Percentiles rank a stretch among this genome's conserved stretches.
phyloP scores from a whole-genome alignment of 2,113 vertebrate species.

The Petroica traversi region DNA sequence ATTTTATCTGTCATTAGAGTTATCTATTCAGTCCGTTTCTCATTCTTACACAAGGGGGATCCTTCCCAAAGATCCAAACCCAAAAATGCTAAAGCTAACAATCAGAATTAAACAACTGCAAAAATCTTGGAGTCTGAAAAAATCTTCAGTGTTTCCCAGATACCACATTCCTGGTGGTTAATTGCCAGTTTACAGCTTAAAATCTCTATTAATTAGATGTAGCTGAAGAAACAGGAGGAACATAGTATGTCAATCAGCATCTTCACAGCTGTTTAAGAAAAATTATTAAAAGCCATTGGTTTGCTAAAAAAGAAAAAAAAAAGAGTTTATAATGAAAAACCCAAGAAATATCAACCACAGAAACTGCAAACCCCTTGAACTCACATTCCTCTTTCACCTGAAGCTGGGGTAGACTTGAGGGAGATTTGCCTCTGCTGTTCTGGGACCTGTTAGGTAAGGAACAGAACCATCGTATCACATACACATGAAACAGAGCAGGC shows the following conservation, averaged over 20 bases:
- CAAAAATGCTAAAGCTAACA: background rate
- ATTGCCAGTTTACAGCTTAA: background rate
- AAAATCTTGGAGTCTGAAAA: background rate
- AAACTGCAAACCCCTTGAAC: conserved; percentile 10
- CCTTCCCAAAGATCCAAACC: background rate
- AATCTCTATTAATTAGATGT: background rate
- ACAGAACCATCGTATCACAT: background rate
- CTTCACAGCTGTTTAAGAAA: background rate
- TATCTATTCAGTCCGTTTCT: background rate
- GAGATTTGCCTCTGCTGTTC: conserved; percentile 95
- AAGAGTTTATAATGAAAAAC: background rate
- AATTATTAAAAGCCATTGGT: background rate
- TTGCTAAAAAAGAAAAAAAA: background rate
- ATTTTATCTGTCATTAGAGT: background rate
- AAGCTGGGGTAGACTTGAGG: conserved; percentile 87
- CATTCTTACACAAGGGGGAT: background rate
- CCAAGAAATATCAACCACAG: background rate
- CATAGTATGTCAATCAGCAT: background rate
- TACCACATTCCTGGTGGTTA: background rate
- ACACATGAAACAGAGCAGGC: accelerated
- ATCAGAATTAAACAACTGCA: background rate
- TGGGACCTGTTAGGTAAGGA: conserved; percentile 76
- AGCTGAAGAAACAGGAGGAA: background rate
- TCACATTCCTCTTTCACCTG: conserved; percentile 94
- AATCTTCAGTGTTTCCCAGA: background rate